A percentile compares a stretch with the other conserved stretches of the same genome.
phyloP scores from a whole-genome alignment of 2,888 invertebrate species.

The Epinotia ramella region DNA sequence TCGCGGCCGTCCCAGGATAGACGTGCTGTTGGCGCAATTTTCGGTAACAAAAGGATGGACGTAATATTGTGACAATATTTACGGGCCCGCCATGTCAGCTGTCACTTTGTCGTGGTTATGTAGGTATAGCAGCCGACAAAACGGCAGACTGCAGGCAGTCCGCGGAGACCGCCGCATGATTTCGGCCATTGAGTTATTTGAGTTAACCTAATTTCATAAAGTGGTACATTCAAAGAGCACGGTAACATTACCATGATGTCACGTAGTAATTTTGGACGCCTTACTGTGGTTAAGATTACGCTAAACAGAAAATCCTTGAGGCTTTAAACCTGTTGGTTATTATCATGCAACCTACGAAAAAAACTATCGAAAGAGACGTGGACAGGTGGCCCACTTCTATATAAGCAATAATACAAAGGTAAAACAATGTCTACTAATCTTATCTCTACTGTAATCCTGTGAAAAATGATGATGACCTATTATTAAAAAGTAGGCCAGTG shows the following conservation, averaged over 20 bases:
- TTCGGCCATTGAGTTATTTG: too few relatives aligned
- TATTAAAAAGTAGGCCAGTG: not conserved
- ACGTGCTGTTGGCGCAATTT: too few relatives aligned
- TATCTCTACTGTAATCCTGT: not conserved
- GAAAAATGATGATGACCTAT: not conserved
- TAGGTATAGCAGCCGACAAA: too few relatives aligned
- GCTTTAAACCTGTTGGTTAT: not conserved
- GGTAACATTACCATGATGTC: not conserved
- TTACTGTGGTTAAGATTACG: not conserved
- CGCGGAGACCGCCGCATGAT: too few relatives aligned
- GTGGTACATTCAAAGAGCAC: too few relatives aligned
- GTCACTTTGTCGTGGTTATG: too few relatives aligned
- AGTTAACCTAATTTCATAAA: too few relatives aligned
- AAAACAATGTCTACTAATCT: not conserved
- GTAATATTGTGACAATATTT: too few relatives aligned
- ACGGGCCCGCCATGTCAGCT: too few relatives aligned
- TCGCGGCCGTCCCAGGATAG: too few relatives aligned
- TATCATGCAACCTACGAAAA: not conserved
- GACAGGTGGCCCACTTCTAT: not conserved
- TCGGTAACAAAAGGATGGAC: too few relatives aligned
- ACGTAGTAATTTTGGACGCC: not conserved
- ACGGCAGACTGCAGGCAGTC: too few relatives aligned
- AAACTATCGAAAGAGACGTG: conserved; percentile 7
- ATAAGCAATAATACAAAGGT: conserved; percentile 12
- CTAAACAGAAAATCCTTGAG: not conserved